phyloP scores from a whole-genome alignment of 2,113 vertebrate species.

The Nesoenas mayeri region DNA sequence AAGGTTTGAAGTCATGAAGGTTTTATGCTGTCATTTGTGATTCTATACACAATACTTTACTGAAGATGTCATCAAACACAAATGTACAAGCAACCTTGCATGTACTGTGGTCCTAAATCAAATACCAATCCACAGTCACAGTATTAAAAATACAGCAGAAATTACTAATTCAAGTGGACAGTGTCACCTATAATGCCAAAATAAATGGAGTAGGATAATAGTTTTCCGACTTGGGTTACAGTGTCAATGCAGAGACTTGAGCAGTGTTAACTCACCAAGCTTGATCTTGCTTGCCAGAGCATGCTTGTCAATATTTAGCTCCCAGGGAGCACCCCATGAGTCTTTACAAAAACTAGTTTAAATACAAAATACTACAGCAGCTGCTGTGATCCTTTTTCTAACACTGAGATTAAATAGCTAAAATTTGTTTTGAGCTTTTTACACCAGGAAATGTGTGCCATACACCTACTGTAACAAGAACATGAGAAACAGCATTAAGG shows the following conservation, averaged over 20 bases:
- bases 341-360: conserved; percentile 74
- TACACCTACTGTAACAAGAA: conserved; percentile 57
- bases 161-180: conserved; percentile 66
- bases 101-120: conserved; percentile 39
- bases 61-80: conserved; percentile 27
- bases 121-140: conserved; percentile 54
- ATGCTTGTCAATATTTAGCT: conserved; percentile 81
- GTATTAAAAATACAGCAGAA: conserved; percentile 61
- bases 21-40: background rate
- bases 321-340: conserved; percentile 62
- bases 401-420: conserved; percentile 76
- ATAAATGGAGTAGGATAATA: conserved; percentile 71
- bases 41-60: conserved; percentile 13
- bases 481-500: conserved; percentile 44
- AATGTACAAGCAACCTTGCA: conserved; percentile 5
- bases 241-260: conserved; percentile 69
- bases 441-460: conserved; percentile 51
- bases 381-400: conserved; percentile 80
- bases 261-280: conserved; percentile 77
- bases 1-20: conserved; percentile 15
- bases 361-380: conserved; percentile 72
- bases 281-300: conserved; percentile 79
- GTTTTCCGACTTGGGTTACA: conserved; percentile 71
- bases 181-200: conserved; percentile 68
- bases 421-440: conserved; percentile 65